Evolutionary conservation across 2,797 vertebrate species (phyloP).

Genomic region (Lacerta viridis): DNA sequence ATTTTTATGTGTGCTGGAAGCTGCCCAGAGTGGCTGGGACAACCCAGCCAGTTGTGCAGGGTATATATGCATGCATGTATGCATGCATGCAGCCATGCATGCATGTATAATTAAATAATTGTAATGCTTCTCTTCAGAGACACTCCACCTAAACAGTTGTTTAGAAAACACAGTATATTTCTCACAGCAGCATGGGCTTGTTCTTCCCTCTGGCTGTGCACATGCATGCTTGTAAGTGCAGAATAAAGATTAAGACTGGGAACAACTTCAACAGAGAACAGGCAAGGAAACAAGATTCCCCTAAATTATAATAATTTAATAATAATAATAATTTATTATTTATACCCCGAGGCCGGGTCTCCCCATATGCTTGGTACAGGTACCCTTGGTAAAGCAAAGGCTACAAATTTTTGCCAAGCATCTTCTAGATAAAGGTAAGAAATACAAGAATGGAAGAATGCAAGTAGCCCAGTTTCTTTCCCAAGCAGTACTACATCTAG

Average conservation of each 20-base stretch:
- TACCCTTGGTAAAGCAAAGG: not conserved
- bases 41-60: too few species aligned
- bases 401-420: not conserved
- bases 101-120: not conserved
- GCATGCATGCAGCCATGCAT: too few species aligned
- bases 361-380: not conserved
- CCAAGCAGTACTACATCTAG: not conserved
- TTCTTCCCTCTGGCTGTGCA: not conserved
- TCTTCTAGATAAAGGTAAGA: not conserved
- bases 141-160: not conserved
- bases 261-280: not conserved
- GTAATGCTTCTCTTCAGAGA: not conserved
- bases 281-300: not conserved
- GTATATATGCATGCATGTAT: too few species aligned
- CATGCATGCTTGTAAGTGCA: not conserved
- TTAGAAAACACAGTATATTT: not conserved
- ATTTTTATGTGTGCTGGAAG: too few species aligned
- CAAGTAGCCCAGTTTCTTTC: not conserved
- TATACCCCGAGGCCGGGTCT: too few species aligned
- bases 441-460: not conserved
- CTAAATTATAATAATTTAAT: not conserved
- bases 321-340: too few species aligned
- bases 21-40: too few species aligned
- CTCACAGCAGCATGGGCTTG: not conserved
- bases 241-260: not conserved